A percentile compares a stretch with the other conserved stretches of the same genome.
phyloP scores from a whole-genome alignment of 2,888 invertebrate species.

The Hirtodrosophila duncani region DNA sequence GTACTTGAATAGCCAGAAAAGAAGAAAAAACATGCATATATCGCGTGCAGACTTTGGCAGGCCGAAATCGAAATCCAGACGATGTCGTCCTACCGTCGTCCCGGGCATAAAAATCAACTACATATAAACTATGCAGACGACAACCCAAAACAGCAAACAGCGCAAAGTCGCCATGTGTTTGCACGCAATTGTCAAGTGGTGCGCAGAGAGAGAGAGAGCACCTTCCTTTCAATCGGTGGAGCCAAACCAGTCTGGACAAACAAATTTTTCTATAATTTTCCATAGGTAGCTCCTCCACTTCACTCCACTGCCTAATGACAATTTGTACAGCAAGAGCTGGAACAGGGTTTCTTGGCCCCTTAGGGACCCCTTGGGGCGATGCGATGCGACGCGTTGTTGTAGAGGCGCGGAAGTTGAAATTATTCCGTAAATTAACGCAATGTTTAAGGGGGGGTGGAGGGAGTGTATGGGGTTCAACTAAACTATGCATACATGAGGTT shows the following conservation, averaged over 20 bases:
- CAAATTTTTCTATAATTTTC: slow-evolving; percentile 69
- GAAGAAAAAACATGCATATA: slow-evolving; percentile 23
- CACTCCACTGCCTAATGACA: slow-evolving; percentile 56
- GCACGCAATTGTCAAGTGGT: slow-evolving; percentile 72
- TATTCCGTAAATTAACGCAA: slow-evolving; percentile 69
- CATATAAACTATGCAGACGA: slow-evolving; percentile 53
- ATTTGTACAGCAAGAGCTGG: slow-evolving; percentile 49
- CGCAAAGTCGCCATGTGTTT: slow-evolving; percentile 36
- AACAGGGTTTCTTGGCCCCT: slow-evolving; percentile 1
- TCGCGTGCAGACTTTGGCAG: slow-evolving; percentile 65
- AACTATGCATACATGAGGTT: slow-evolving; percentile 44
- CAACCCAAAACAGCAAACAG: slow-evolving; percentile 37
- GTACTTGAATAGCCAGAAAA: slow-evolving; percentile 53
- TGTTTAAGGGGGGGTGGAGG: slow-evolving; percentile 24
- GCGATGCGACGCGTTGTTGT: background rate
- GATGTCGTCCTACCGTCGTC: slow-evolving; percentile 28
- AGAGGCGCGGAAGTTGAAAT: slow-evolving; percentile 57
- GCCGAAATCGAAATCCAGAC: slow-evolving; percentile 58
- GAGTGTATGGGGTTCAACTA: slow-evolving; percentile 10
- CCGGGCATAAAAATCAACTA: slow-evolving; percentile 1
- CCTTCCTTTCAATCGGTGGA: too few species aligned
- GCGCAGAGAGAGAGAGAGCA: slow-evolving; percentile 30
- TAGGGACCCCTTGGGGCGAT: background rate
- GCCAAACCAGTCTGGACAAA: slow-evolving; percentile 59
- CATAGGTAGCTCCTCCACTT: slow-evolving; percentile 19